Evolutionary conservation across 2,888 invertebrate genomes (phyloP), one percentile per base, ranked within the genome.

Genomic region (Chamaedrilus cognettii): DNA sequence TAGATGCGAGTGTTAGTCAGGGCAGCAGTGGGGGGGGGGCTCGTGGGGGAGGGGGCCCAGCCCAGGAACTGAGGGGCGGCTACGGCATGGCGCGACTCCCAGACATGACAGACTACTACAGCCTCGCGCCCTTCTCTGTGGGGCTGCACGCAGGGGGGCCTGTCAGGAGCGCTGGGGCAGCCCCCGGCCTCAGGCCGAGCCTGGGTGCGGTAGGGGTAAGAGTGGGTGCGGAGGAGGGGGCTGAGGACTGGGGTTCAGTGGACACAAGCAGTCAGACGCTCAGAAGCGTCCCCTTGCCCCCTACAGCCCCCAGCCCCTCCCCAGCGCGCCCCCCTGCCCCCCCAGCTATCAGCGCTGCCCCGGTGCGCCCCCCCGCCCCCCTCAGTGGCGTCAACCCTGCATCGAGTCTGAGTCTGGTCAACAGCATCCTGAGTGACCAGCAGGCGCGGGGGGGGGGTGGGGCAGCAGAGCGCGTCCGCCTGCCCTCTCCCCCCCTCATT

Each of bases 301-400:
- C n/a, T n/a, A n/a, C n/a, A n/a, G n/a, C n/a, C n/a, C n/a, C n/a
- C n/a, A n/a, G n/a, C n/a, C n/a, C n/a, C n/a, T n/a, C n/a, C n/a
- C 42, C 11, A 42, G 11, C 42, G 11, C 19, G 42, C 42, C 19
- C 42, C 11, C 42, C 42, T 42, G 11, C 7, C 42, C 42, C 42
- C 42, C 42, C 7, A 42, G 42, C 19, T 42, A 11, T 42, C 42
- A 42, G 42, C 19, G 42, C 11, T 7, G 19, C 7, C 19, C 19
- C 7, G 32, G 2, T 55, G 34, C 34, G 11, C 31, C 91, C 92
- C 4, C 4, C 7, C n/a, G 30, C 23, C 58, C 4, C 28, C 26
- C 7, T 7, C 55, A 55, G 23, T 55, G 28, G 11, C 23, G 11
- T 23, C 55, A 26, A 7, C 23, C 7, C n/a, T 7, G n/a, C 55